Evolutionary conservation across 2,113 vertebrate genomes (phyloP).

Genomic region (Stercorarius parasiticus): DNA sequence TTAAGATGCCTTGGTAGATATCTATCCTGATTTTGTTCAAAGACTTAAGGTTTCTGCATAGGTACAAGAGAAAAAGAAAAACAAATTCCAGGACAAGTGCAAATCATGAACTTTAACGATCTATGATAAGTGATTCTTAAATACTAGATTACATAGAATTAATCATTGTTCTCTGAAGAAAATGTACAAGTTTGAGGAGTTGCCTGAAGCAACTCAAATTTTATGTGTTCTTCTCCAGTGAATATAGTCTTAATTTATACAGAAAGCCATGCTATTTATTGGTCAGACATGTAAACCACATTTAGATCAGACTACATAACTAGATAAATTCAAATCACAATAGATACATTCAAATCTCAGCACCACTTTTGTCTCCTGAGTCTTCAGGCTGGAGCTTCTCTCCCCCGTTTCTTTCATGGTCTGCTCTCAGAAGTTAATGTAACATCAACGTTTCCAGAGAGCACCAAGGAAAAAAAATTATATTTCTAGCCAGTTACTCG

Average conservation of each 20-base stretch:
- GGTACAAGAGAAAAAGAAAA: neutral
- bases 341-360: neutral
- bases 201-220: neutral
- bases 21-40: neutral
- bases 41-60: neutral
- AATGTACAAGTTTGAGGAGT: neutral
- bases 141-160: neutral
- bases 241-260: neutral
- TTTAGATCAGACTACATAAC: neutral
- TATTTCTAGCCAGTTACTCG: conserved; percentile 32
- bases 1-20: neutral
- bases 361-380: neutral
- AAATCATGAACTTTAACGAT: neutral
- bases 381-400: neutral
- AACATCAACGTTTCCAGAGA: conserved; percentile 23
- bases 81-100: neutral
- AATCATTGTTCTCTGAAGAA: neutral
- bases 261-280: neutral
- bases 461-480: neutral
- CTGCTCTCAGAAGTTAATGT: neutral
- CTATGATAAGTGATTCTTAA: neutral
- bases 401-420: neutral
- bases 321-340: neutral
- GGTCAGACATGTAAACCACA: neutral
- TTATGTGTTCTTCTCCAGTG: neutral